phyloP scores from a whole-genome alignment of 2,113 vertebrate genomes.

The Tiliqua scincoides region DNA sequence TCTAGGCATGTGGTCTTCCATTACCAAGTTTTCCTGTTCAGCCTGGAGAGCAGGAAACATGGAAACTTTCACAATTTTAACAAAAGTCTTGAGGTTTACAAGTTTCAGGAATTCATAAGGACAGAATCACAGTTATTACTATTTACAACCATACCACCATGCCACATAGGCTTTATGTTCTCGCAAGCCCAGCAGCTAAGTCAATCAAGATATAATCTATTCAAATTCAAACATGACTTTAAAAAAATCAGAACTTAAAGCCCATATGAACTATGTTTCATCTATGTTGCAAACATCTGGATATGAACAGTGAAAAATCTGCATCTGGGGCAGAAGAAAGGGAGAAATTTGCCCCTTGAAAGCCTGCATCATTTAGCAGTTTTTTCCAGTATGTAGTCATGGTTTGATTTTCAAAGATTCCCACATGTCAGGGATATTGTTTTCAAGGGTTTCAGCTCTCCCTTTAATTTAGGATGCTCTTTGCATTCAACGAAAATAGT shows the following conservation, averaged over 20 bases:
- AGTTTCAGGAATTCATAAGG: background rate
- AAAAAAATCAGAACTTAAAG: background rate
- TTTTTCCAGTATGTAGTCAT: conserved; percentile 34
- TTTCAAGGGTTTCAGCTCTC: conserved; percentile 47
- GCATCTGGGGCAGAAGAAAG: conserved; percentile 24
- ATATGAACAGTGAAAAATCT: conserved; percentile 11
- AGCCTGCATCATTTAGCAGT: conserved; percentile 31
- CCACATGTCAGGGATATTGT: conserved; percentile 36
- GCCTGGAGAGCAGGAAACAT: background rate
- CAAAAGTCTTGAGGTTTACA: background rate
- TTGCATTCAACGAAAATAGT: conserved; percentile 37
- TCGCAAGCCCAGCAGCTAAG: background rate
- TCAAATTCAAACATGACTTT: background rate
- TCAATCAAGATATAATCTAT: background rate
- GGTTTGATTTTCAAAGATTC: conserved; percentile 48
- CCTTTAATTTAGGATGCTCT: conserved; percentile 42
- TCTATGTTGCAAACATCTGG: conserved; percentile 29
- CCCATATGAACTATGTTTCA: background rate
- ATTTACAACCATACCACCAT: background rate
- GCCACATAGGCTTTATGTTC: background rate
- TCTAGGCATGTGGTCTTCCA: background rate
- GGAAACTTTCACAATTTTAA: background rate
- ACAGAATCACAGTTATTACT: background rate
- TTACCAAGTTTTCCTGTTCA: background rate
- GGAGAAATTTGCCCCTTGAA: conserved; percentile 22